Percentiles rank a stretch among this genome's conserved stretches.
Evolutionary conservation across 2,888 invertebrate species (phyloP).

Genomic region (Copidosoma aretas): DNA sequence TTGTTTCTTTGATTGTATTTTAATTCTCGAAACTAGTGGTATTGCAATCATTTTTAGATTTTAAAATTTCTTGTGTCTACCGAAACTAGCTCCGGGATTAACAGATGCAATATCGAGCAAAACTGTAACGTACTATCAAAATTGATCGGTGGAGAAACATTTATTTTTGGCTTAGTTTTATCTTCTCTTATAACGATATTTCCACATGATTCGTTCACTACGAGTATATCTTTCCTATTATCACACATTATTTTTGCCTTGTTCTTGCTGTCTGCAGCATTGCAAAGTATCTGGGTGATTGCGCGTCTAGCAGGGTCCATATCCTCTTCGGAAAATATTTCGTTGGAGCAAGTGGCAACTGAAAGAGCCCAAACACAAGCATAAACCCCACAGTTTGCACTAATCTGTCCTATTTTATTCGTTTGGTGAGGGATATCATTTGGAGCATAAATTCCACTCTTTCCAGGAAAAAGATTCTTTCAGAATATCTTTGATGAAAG

Average conservation of each 20-base stretch:
- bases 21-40: too few species aligned
- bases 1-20: too few species aligned
- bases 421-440: not conserved
- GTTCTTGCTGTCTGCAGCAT: not conserved
- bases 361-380: not conserved
- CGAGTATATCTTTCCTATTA: too few species aligned
- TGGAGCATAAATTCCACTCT: slow-evolving; percentile 5
- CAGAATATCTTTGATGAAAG: not conserved
- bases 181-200: too few species aligned
- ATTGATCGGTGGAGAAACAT: too few species aligned
- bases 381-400: slow-evolving; percentile 9
- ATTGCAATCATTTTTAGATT: too few species aligned
- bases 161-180: too few species aligned
- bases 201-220: too few species aligned
- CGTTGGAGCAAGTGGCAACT: not conserved
- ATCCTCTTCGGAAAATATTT: not conserved
- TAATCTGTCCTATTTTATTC: not conserved
- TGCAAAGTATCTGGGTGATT: not conserved
- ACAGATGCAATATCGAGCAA: too few species aligned
- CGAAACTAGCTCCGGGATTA: too few species aligned
- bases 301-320: not conserved
- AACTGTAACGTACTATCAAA: too few species aligned
- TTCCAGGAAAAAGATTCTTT: not conserved
- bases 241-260: not conserved
- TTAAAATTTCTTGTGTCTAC: too few species aligned